Percentiles rank a stretch among this genome's conserved stretches.
Evolutionary conservation across 2,113 vertebrate species (phyloP).

Genomic region (Dicentrarchus labrax): DNA sequence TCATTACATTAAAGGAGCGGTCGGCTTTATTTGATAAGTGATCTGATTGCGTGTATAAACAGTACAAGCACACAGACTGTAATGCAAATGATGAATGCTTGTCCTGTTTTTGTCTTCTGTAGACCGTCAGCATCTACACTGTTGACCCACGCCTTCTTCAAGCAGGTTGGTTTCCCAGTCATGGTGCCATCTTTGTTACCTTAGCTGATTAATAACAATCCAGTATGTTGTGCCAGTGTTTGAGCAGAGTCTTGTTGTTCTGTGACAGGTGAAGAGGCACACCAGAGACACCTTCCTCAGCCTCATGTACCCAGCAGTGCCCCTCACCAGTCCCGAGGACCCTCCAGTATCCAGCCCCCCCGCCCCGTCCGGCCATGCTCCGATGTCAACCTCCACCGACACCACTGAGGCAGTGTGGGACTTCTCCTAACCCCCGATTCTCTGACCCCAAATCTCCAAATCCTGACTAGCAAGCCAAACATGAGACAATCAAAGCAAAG

Average conservation of each 20-base stretch:
- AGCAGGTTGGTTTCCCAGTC: conserved; percentile 85
- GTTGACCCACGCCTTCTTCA: conserved; percentile 95
- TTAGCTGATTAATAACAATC: background rate
- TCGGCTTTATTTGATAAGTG: background rate
- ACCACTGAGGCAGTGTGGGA: conserved; percentile 80
- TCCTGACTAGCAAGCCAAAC: conserved; percentile 62
- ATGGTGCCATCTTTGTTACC: too few species aligned
- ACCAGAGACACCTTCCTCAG: conserved; percentile 90
- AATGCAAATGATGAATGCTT: background rate
- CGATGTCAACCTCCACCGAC: conserved; percentile 27
- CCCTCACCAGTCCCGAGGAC: conserved; percentile 83
- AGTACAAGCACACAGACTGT: background rate
- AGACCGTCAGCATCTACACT: conserved; percentile 94
- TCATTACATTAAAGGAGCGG: conserved; percentile 23
- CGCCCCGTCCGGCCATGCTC: conserved; percentile 61
- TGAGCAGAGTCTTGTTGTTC: conserved; percentile 39
- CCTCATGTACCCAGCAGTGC: conserved; percentile 90
- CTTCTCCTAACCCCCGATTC: conserved; percentile 73
- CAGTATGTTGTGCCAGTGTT: background rate
- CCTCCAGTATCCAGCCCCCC: conserved; percentile 74
- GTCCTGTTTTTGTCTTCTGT: conserved; percentile 44
- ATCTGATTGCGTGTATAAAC: background rate
- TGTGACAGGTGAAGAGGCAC: conserved; percentile 91
- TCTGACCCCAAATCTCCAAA: background rate
- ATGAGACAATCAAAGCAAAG: conserved; percentile 73